Evolutionary conservation across 2,888 invertebrate genomes (phyloP).

Genomic region (Calameuta pallipes): DNA sequence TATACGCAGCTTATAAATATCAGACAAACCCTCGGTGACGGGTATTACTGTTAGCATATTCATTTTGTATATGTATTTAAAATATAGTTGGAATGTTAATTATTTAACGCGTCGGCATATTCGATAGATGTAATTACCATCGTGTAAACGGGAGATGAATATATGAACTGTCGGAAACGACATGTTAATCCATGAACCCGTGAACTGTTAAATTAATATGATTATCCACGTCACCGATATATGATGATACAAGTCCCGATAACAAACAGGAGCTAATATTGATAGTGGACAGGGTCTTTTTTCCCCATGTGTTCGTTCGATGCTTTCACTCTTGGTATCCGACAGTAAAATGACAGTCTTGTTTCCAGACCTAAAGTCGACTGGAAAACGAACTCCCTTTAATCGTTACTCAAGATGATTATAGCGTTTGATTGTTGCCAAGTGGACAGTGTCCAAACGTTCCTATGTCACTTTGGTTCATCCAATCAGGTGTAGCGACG

Average conservation of each 20-base stretch:
- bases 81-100: background rate
- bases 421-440: slow-evolving; percentile 43
- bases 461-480: slow-evolving; percentile 44
- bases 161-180: background rate
- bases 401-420: slow-evolving; percentile 39
- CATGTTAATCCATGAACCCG: background rate
- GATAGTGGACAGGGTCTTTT: background rate
- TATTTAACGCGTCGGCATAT: background rate
- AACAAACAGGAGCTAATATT: background rate
- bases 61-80: background rate
- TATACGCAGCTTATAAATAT: background rate
- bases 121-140: background rate
- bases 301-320: background rate
- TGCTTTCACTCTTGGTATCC: background rate
- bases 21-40: no score
- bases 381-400: slow-evolving; percentile 18
- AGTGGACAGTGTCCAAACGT: slow-evolving; percentile 49
- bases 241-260: background rate
- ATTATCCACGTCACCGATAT: background rate
- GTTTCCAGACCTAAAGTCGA: background rate
- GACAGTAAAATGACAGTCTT: background rate
- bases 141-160: background rate
- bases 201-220: background rate
- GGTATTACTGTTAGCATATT: no score
- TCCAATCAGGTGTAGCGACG: slow-evolving; percentile 49